Evolutionary conservation across 2,888 invertebrate genomes (phyloP).

Genomic region (Yponomeuta sedellus): DNA sequence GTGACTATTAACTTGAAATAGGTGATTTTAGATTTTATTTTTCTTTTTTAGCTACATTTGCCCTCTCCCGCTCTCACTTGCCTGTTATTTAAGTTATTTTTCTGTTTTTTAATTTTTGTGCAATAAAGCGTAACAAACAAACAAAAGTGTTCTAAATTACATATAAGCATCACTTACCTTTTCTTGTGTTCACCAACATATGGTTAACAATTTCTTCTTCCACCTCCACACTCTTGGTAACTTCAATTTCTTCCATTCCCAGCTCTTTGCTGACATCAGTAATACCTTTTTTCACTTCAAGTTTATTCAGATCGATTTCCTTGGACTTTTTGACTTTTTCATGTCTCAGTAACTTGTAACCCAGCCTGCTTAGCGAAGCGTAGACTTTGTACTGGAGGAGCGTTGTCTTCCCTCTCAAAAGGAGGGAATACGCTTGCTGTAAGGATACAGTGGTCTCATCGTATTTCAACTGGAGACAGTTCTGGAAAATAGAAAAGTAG

Average conservation of each 20-base stretch:
- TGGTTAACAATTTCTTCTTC: conserved; percentile 2
- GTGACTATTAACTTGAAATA: too few relatives aligned
- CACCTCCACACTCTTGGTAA: conserved; percentile 3
- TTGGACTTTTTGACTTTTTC: not conserved
- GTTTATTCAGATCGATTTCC: not conserved
- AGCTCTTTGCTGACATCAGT: not conserved
- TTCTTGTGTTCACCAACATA: not conserved
- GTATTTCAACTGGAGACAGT: conserved; percentile 75
- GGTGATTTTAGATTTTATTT: too few relatives aligned
- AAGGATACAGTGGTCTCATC: conserved; percentile 77
- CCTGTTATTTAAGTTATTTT: too few relatives aligned
- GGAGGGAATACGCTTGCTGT: conserved; percentile 79
- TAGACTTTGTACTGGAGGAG: conserved; percentile 76
- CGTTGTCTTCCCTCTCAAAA: conserved; percentile 52
- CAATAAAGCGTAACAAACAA: too few relatives aligned
- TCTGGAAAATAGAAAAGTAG: conserved; percentile 60
- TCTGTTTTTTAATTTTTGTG: too few relatives aligned
- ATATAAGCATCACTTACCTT: not conserved
- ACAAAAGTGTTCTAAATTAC: not conserved
- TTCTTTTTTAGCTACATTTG: too few relatives aligned
- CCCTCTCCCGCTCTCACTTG: too few relatives aligned
- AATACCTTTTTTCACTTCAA: not conserved
- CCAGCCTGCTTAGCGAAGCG: conserved; percentile 73
- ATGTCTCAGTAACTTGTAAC: conserved; percentile 75
- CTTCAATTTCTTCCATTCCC: not conserved